Evolutionary conservation across 2,888 invertebrate genomes (phyloP).

Genomic region (Tenodera sinensis): DNA sequence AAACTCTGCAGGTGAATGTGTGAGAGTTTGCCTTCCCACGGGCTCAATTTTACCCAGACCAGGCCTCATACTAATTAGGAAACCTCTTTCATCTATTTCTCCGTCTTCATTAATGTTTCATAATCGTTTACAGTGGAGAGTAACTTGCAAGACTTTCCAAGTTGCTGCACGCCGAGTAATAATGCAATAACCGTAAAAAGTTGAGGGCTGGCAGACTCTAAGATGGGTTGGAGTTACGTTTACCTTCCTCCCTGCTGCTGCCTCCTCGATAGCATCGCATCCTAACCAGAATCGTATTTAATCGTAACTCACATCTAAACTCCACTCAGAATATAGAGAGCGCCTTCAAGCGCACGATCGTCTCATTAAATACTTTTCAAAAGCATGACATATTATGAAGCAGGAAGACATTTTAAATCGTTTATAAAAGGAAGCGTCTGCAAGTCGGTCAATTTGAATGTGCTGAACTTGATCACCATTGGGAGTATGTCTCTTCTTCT

Average conservation of each 20-base stretch:
- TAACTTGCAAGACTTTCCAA: neutral
- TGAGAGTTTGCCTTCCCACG: neutral
- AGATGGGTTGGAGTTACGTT: neutral
- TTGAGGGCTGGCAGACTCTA: neutral
- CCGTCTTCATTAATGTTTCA: slow-evolving; percentile 10
- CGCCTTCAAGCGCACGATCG: too few relatives aligned
- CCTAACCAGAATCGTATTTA: neutral
- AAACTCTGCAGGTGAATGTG: neutral
- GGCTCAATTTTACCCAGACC: neutral
- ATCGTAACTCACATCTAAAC: neutral
- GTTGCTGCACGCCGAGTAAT: neutral
- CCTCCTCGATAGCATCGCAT: neutral
- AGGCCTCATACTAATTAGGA: slow-evolving; percentile 2
- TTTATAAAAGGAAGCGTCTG: too few relatives aligned
- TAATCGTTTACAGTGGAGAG: neutral
- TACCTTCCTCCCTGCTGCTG: neutral
- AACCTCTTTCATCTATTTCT: slow-evolving; percentile 11
- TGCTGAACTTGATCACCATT: too few relatives aligned
- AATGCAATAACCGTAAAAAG: neutral
- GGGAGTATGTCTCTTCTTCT: too few relatives aligned
- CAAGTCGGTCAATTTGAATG: too few relatives aligned
- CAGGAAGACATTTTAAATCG: too few relatives aligned
- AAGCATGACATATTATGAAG: too few relatives aligned
- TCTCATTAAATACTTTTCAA: too few relatives aligned
- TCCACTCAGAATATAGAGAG: neutral